Percentiles rank a stretch among this genome's conserved stretches.
These are phyloP conservation scores for Nesidiocoris tenuis DNA, from an alignment of 2,888 invertebrate species.

Conservation along the genomic window DNA sequence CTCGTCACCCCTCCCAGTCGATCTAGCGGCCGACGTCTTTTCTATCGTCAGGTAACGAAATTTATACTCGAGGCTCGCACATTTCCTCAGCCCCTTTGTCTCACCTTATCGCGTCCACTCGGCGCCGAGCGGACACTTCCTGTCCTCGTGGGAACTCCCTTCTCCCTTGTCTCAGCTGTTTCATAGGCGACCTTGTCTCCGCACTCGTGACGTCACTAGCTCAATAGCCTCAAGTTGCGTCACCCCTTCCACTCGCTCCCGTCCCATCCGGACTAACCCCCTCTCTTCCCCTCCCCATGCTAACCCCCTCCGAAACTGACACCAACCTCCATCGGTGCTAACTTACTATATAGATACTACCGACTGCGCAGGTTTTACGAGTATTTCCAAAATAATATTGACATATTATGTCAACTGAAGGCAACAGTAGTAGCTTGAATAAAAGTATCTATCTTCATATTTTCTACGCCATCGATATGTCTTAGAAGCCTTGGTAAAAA, in stretches of 20 bases:
- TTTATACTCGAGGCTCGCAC: not conserved
- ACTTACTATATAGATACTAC: too few relatives aligned
- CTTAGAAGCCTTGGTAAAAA: too few relatives aligned
- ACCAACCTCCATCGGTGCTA: too few relatives aligned
- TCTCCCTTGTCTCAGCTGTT: slow-evolving; percentile 42
- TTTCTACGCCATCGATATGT: too few relatives aligned
- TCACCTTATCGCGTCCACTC: not conserved
- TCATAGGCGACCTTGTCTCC: slow-evolving; percentile 32
- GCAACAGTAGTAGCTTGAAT: too few relatives aligned
- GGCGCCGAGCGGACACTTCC: slow-evolving; percentile 9
- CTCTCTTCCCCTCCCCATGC: not conserved
- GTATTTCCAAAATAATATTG: too few relatives aligned
- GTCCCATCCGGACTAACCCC: not conserved
- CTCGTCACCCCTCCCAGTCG: not conserved
- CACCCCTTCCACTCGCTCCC: slow-evolving; percentile 10
- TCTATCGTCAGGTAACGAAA: not conserved
- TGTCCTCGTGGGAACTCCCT: slow-evolving; percentile 43
- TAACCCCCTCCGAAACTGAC: too few relatives aligned
- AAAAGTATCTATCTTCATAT: too few relatives aligned
- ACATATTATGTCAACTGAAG: too few relatives aligned
- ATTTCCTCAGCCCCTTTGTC: not conserved
- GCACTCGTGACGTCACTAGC: slow-evolving; percentile 33
- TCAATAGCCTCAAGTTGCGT: slow-evolving; percentile 41
- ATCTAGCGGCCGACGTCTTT: too few relatives aligned
- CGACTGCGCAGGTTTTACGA: too few relatives aligned